Conservation (phyloP, 2,113 vertebrate species). For the western clawed frog (Xenopus tropicalis) region UCB_Xtro_10.0 CM004451.2:50927501-50928000, state of each 20-base stretch:
- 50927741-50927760: not conserved
- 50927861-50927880: not conserved
- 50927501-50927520: too few relatives aligned
- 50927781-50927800: not conserved
- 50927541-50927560: too few relatives aligned
- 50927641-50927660: too few relatives aligned
- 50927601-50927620: too few relatives aligned
- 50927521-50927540: too few relatives aligned
- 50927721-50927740: not conserved
- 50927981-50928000: not conserved
- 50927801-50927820: not conserved
- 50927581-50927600: too few relatives aligned
- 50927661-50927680: too few relatives aligned
- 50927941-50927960: not conserved
- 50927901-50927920: not conserved
- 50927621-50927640: too few relatives aligned
- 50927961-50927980: not conserved
- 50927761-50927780: not conserved
- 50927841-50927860: not conserved
- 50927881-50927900: conserved; percentile 1
- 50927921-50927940: not conserved
- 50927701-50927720: not conserved
- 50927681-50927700: not conserved
- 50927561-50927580: too few relatives aligned
- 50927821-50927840: not conserved